phyloP scores from a whole-genome alignment of 2,888 invertebrate genomes.

The Tanypteryx hageni region DNA sequence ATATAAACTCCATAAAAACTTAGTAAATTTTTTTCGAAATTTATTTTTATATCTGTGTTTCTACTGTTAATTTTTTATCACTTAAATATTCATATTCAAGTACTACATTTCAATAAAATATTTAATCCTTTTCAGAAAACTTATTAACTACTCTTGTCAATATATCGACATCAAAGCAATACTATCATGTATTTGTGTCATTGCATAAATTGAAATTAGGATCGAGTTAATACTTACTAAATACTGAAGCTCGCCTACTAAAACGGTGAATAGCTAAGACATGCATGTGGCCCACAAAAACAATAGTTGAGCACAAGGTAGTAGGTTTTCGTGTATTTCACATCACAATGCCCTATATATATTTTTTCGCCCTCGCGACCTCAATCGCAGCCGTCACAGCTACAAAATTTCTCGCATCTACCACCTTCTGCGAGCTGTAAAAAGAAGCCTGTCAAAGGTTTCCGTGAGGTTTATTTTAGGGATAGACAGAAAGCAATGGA shows the following conservation, averaged over 20 bases:
- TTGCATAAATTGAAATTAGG: not conserved
- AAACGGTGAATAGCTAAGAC: too few relatives aligned
- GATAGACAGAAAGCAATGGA: constrained; percentile 40
- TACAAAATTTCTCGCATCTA: not conserved
- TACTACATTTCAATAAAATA: not conserved
- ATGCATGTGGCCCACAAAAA: too few relatives aligned
- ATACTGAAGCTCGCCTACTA: too few relatives aligned
- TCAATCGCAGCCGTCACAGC: not conserved
- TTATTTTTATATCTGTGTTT: too few relatives aligned
- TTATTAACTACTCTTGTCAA: not conserved
- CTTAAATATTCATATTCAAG: not conserved
- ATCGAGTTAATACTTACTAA: too few relatives aligned
- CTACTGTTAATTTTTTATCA: not conserved
- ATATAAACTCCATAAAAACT: too few relatives aligned
- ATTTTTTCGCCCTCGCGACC: not conserved
- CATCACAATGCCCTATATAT: not conserved
- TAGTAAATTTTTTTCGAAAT: too few relatives aligned
- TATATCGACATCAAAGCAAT: not conserved
- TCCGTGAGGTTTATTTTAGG: constrained; percentile 27
- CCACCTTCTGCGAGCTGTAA: not conserved
- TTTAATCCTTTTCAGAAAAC: not conserved
- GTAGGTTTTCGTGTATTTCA: too few relatives aligned
- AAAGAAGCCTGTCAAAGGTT: constrained; percentile 10
- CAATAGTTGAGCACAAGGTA: not conserved
- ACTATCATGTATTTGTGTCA: not conserved